Conservation (phyloP, 2,888 invertebrate species). For the Caenorhabditis becei region DNA sequence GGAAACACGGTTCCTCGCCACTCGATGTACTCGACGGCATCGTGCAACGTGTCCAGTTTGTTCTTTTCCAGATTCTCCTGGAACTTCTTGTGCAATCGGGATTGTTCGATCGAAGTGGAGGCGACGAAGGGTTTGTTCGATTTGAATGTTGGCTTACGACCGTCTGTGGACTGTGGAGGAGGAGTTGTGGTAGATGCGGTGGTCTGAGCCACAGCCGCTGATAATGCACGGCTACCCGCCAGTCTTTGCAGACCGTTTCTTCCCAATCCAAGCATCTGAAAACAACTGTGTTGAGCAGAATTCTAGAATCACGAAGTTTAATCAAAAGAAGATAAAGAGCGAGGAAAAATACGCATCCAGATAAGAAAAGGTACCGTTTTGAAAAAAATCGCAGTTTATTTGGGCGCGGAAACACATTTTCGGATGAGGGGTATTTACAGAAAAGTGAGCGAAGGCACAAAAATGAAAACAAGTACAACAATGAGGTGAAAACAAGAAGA, state of each 20-base stretch:
- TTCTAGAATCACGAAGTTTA: neutral
- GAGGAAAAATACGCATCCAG: neutral
- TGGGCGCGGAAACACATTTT: constrained; percentile 4
- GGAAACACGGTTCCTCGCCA: constrained; percentile 57
- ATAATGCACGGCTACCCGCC: constrained; percentile 30
- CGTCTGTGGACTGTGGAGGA: constrained; percentile 9
- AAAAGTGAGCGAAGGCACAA: constrained; percentile 35
- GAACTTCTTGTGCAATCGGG: constrained; percentile 54
- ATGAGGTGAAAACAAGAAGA: constrained; percentile 20
- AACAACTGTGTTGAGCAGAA: no score
- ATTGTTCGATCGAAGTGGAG: constrained; percentile 46
- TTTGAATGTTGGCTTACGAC: constrained; percentile 8
- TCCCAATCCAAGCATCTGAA: constrained; percentile 57
- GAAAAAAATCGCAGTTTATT: constrained; percentile 1
- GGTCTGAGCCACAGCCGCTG: constrained; percentile 39
- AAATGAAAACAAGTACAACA: constrained; percentile 47
- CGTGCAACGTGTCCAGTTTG: constrained; percentile 54
- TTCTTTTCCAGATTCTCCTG: constrained; percentile 46
- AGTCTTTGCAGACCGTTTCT: constrained; percentile 46
- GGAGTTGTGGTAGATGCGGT: constrained; percentile 15
- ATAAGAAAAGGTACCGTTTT: neutral
- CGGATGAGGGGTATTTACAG: constrained; percentile 18
- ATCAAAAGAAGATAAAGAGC: constrained; percentile 1
- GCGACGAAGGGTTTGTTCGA: constrained; percentile 1
- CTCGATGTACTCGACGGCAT: constrained; percentile 60